Base-by-base conservation (phyloP, 2,113 vertebrate species). In the Oryzias javanicus region DNA sequence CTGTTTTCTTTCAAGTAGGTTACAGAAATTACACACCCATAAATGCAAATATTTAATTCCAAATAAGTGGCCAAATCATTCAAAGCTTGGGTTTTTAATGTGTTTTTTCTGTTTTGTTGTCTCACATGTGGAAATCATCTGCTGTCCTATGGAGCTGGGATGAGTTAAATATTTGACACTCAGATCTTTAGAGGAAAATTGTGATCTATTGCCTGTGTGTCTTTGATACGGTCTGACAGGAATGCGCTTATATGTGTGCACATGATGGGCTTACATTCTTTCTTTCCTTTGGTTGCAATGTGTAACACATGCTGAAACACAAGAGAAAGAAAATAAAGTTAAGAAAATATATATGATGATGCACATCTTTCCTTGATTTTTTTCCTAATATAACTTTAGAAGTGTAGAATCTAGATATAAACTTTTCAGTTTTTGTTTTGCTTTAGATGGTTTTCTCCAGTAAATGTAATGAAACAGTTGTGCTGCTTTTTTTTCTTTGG, bases 91-190 rank as follows among this genome's bases (percentile, higher is more conserved):
- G 6, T 29, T 29, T 29, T 7, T 29, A 29, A 7, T 29, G 27
- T 29, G 25, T 27, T 4, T 27, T 27, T 6, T 35, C 3, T 35
- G 35, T 35, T 35, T 35, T 35, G 8, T 35, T 35, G 8, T 69
- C 45, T 72, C 67, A 83, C 89, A 90, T 86, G 85, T 79, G 85
- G 74, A 54, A 77, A 55, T 60, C 66, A 81, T 80, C 57, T 67
- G 46, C 72, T 74, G 55, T 73, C 52, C 45, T 57, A 54, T 49
- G 49, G 76, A 62, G 75, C 71, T 74, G 62, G 72, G 75, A 76
- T 70, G 70, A 80, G 63, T 86, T 83, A 68, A 71, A 75, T 57
- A 58, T 60, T 55, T 71, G 60, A 83, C 65, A 58, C 44, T 50
- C 35, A n/a, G 44, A 41, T 72, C 74, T 72, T 70, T 44, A 59